Evolutionary conservation across 2,888 invertebrate genomes (phyloP), one percentile per base, ranked within the genome.

Genomic region (Acanthosepion esculentum): DNA sequence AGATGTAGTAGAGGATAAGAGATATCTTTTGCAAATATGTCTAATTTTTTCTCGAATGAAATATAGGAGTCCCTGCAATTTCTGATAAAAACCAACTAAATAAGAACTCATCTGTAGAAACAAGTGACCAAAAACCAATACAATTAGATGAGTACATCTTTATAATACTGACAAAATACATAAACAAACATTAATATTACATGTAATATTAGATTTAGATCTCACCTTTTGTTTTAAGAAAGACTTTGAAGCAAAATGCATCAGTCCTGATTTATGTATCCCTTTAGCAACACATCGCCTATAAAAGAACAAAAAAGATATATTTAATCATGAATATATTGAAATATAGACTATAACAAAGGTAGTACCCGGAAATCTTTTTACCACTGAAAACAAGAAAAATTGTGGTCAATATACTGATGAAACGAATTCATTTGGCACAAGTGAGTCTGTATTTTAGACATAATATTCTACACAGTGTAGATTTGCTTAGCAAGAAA

Each of bases 201-300:
- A 29, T n/a, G n/a, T n/a, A 41, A 41, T 41, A 41, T 3, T 41
- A 41, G 41, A 41, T 41, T 41, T 78, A 93, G 20, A 6, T 48
- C 53, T 64, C 50, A 94, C 94, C 94, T 96, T 96, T 91, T 96
- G 96, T 94, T 96, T 97, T 94, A 96, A 95, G 95, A 97, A 97
- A 6, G 97, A 97, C 94, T 96, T 97, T 96, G 97, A 97, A 95
- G 97, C 96, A 96, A 96, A 97, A 95, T 97, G 97, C 94, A 95
- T 96, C 1, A 97, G 96, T 91, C 97, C 97, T 29, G 96, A 95
- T 93, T 96, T 96, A 50, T 95, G 96, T 93, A 97, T 96, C 3
- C 96, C 96, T 94, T 96, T 96, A 91, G 96, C 96, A 95, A 97
- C 95, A 95, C 97, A 97, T 10, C 97, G 95, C 95, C 97, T 97